A percentile compares a stretch with the other conserved stretches of the same genome.
These are phyloP conservation scores for Telmatochromis brachygnathus DNA, from an alignment of 2,113 vertebrate genomes.

Conservation along the genomic window DNA sequence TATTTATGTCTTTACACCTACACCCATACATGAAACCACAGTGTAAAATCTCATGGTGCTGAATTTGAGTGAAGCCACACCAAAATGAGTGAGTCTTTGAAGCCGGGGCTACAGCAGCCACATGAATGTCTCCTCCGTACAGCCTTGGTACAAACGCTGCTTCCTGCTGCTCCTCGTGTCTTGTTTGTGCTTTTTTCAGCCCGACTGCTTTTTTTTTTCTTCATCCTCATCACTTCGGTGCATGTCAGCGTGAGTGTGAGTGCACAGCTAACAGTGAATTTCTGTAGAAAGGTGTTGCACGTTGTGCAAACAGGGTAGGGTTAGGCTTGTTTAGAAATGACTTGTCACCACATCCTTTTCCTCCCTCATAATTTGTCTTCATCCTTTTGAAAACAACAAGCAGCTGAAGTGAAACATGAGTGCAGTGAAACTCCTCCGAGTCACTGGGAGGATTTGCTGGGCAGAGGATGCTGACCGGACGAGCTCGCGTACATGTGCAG, in stretches of 20 bases:
- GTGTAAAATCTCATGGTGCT: constrained; percentile 5
- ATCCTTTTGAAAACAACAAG: constrained; percentile 13
- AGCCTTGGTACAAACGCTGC: neutral
- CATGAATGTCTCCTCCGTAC: constrained; percentile 17
- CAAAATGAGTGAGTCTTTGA: constrained; percentile 24
- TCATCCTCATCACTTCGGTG: neutral
- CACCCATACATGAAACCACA: constrained; percentile 10
- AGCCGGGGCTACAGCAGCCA: constrained; percentile 3
- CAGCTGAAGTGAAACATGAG: neutral
- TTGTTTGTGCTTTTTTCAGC: neutral
- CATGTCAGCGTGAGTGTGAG: neutral
- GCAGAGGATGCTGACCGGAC: neutral
- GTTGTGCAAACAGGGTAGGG: constrained; percentile 3
- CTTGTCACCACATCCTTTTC: constrained; percentile 61
- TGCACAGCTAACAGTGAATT: neutral
- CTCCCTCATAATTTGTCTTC: neutral
- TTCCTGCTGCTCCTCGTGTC: constrained; percentile 3
- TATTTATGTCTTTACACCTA: constrained; percentile 28
- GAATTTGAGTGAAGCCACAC: constrained; percentile 39
- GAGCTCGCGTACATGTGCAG: neutral
- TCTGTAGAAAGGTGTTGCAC: constrained; percentile 32
- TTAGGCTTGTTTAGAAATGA: constrained; percentile 32
- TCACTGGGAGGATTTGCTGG: neutral
- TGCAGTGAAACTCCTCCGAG: neutral
- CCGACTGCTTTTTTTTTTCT: neutral